Evolutionary conservation across 1,140 invertebrate genomes (phyloP), one percentile per base, ranked within the genome.

Genomic region (Drosophila persimilis): DNA sequence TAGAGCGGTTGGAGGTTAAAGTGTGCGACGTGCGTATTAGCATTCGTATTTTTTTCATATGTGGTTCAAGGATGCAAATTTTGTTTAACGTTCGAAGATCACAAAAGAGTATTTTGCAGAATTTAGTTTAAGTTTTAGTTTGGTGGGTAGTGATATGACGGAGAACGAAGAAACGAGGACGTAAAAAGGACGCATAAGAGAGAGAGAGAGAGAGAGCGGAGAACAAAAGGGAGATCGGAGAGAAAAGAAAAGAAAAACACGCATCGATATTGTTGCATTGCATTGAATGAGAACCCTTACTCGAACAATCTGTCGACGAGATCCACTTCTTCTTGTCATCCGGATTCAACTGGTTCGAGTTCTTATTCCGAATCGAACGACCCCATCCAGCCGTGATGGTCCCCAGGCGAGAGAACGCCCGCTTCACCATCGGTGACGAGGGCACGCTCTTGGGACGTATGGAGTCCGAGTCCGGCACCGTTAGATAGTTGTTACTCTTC

Each of bases 291-390:
- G 85, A 76, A 77, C 79, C 92, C 93, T 94, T 92, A 97, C 96
- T 97, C 55, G 96, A 97, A 92, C 97, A 98, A 92, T 98, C 97
- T 90, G 97, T 97, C 13, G 96, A 97, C 59, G 96, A 97, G 45
- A 96, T 94, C 97, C 97, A 98, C 77, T 97, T 97, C 93, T 97
- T 98, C 89, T 97, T 96, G 80, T 97, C 97, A 39, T 98, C 97
- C 4, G 94, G 94, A 88, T 96, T 94, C 84, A 95, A 90, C 73
- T 96, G 93, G 83, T 93, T 84, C 8, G 95, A 93, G 80, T 95
- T 93, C 85, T 96, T 95, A 66, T 95, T 95, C 58, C 96, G 93
- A 69, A 96, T 97, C 20, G 95, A 96, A 24, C 96, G 93, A 4
- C 97, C 97, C 96, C 97, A 98, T 50, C 97, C 96, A 1, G 97